Evolutionary conservation across 2,797 vertebrate species (phyloP).

Genomic region (Onychomys torridus): DNA sequence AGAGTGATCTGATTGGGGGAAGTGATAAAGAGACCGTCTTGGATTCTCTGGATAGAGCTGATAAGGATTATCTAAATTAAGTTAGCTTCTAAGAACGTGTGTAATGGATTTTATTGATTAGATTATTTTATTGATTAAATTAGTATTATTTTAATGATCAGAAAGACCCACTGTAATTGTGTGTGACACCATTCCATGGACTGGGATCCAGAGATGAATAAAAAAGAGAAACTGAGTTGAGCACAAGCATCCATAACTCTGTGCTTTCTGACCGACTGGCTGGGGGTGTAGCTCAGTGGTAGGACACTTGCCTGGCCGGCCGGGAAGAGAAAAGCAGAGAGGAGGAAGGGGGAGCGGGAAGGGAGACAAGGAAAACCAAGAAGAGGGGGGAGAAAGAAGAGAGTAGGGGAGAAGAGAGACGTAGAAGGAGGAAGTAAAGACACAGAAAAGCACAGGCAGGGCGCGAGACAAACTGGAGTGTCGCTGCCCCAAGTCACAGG

Average conservation of each 20-base stretch:
- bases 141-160: not conserved
- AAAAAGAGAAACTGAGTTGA: not conserved
- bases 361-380: not conserved
- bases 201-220: not conserved
- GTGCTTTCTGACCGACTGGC: not conserved
- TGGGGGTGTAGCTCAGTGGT: not conserved
- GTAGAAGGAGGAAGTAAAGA: not conserved
- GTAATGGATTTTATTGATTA: not conserved
- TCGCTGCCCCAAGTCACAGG: not conserved
- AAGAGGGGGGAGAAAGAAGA: too few species aligned
- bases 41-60: not conserved
- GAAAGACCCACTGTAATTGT: not conserved
- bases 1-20: not conserved
- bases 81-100: not conserved
- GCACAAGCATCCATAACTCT: not conserved
- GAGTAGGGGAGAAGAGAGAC: not conserved
- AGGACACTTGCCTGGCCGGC: not conserved
- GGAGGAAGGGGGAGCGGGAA: accelerated
- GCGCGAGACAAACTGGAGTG: not conserved
- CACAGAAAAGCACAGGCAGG: not conserved
- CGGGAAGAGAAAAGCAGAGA: not conserved
- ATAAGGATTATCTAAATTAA: not conserved
- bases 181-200: not conserved
- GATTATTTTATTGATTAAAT: not conserved
- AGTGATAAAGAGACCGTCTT: not conserved